Evolutionary conservation across 2,113 vertebrate genomes (phyloP).

Genomic region (Tyto alba): DNA sequence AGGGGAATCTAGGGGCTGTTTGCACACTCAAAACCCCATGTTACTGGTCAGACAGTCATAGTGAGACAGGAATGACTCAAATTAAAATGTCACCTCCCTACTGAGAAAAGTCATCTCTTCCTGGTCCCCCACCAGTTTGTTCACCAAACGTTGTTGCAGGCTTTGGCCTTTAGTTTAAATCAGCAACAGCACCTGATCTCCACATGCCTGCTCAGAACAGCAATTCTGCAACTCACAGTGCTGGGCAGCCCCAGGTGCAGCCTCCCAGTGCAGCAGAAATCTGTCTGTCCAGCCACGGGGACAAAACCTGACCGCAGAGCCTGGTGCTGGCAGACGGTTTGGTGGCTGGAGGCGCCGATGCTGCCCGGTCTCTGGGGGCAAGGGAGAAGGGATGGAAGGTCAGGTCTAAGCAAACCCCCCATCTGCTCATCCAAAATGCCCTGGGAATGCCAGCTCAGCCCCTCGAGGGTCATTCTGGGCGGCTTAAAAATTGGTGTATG

Average conservation of each 20-base stretch:
- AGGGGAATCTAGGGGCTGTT: neutral
- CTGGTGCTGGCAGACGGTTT: neutral
- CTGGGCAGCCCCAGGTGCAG: neutral
- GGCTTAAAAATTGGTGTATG: neutral
- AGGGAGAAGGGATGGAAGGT: neutral
- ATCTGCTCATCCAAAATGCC: neutral
- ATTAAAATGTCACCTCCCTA: neutral
- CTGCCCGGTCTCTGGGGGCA: neutral
- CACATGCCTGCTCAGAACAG: neutral
- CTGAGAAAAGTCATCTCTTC: neutral
- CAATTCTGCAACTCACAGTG: neutral
- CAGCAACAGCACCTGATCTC: neutral
- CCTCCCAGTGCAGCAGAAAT: neutral
- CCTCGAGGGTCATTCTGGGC: neutral
- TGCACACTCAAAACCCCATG: neutral
- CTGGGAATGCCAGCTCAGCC: neutral
- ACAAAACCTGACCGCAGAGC: neutral
- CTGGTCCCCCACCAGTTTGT: neutral
- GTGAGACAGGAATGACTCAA: conserved; percentile 5
- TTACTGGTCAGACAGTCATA: neutral
- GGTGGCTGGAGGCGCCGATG: neutral
- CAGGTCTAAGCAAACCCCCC: neutral
- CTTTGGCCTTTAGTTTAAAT: neutral
- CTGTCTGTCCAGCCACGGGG: neutral
- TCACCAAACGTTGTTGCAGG: neutral